Base-by-base conservation (phyloP, 2,113 vertebrate species). In the Ramphastos sulfuratus region DNA sequence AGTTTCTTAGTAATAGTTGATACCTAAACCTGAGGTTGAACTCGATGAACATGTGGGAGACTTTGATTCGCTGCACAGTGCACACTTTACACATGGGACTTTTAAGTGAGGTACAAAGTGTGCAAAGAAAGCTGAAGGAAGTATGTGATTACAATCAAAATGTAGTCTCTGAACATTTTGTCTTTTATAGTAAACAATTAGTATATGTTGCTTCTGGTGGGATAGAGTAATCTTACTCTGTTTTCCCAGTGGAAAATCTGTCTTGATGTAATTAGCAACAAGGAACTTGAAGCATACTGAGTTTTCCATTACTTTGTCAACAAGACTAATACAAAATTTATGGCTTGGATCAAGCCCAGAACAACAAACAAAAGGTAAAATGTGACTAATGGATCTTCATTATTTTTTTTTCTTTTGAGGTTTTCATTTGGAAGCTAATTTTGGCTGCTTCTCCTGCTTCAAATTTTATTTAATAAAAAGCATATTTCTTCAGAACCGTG, bases 251-350 rank as follows among this genome's bases (percentile, higher is more conserved):
- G 91, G 91, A 95, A 48, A 89, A 93, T 85, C 59, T 85, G 84
- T 89, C 89, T 91, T 91, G 84, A 37, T 94, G 89, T 91, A 95
- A 95, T 93, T 94, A 91, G 80, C 87, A 94, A 69, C 64, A 94
- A 89, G 69, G 75, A 94, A 93, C 89, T 95, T 94, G 56, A 93
- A 91, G 71, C 64, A 77, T 46, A 87, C 35, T 67, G 35, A 87
- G 86, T 92, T 96, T 94, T 96, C 81, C 91, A 91, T 96, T 95
- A 85, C 95, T 94, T 79, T 93, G 91, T 95, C 86, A 56, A 85
- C 89, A 87, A 25, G 0, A 73, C 81, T 94, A 95, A 94, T 90
- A 80, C 79, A 92, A 94, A 93, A 93, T 96, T 86, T 90, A 92
- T 93, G 89, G 71, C 66, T 73, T 95, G 84, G 91, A 82, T 79